Base-by-base conservation (phyloP, 2,797 vertebrate species). In the Galagoides demidoff region DNA sequence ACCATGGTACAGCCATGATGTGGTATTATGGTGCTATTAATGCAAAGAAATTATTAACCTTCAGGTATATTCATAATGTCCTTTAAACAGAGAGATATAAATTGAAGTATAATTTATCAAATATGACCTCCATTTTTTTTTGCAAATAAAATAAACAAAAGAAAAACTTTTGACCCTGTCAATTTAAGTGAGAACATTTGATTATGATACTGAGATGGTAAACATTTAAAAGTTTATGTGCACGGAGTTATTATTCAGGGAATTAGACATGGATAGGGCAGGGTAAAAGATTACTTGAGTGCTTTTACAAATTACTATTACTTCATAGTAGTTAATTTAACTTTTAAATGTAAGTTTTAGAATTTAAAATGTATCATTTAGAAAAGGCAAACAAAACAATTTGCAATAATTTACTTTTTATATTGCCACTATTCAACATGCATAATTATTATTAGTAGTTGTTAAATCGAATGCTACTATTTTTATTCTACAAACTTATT, bases 391-490 rank as follows among this genome's bases (percentile, higher is more conserved):
- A 55, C 49, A 78, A 76, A 90, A 13, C 0, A 31, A 64, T 22
- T 68, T 63, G 0, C 1, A 85, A 7, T 85, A 73, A 73, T 78
- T 81, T 52, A 34, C 49, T 3, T 37, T 29, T 91, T 82, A 82
- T 29, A 68, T 74, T 86, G 10, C 19, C 92, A 37, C n/a, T 68
- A 52, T 29, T 45, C 10, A 43, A 17, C 43, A 82, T 3, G 52
- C 4, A 43, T 83, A 55, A 34, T 39, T 71, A 43, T 86, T 86
- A 20, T 19, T 61, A 11, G 59, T 52, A 52, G 49, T 85, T 87
- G n/a, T 45, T 95, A 89, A 92, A 89, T 91, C 79, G 23, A 77
- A 89, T 88, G 55, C 20, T 57, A 11, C 8, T 90, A 68, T 95
- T 90, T 96, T 94, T 86, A 86, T 68, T 92, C 37, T 91, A 61